phyloP scores from a whole-genome alignment of 2,888 invertebrate genomes.

The Pseudococcus viburni region DNA sequence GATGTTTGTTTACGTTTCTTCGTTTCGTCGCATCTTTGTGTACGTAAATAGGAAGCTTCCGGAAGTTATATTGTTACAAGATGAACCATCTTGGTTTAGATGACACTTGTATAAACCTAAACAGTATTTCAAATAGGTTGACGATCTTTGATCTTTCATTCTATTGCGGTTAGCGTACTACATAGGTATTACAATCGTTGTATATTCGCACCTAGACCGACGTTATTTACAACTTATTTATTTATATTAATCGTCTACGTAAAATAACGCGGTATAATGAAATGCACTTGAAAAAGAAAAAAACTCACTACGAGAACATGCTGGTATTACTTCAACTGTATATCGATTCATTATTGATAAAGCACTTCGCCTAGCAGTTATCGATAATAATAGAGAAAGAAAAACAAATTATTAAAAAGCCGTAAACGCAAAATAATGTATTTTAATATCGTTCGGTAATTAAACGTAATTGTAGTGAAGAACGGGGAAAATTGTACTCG shows the following conservation, averaged over 20 bases:
- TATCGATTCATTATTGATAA: constrained; percentile 38
- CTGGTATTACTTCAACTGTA: neutral
- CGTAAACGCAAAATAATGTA: constrained; percentile 39
- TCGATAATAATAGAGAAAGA: constrained; percentile 35
- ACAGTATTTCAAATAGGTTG: constrained; percentile 3
- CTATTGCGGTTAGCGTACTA: neutral
- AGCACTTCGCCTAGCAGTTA: constrained; percentile 18
- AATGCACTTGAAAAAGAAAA: constrained; percentile 38
- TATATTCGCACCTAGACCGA: neutral
- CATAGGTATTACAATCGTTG: neutral
- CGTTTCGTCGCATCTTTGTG: neutral
- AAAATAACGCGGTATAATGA: neutral
- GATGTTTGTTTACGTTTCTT: neutral
- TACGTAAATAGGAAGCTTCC: neutral
- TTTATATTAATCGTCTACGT: neutral
- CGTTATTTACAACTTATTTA: neutral
- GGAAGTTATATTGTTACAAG: constrained; percentile 19
- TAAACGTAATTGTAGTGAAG: constrained; percentile 21
- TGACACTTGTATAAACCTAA: neutral
- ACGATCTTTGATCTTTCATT: constrained; percentile 17
- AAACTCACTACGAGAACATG: neutral
- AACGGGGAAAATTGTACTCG: constrained; percentile 12
- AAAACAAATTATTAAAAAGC: constrained; percentile 40
- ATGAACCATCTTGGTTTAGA: neutral
- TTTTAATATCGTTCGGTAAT: constrained; percentile 44